phyloP scores from a whole-genome alignment of 2,888 invertebrate genomes.

The Lasioglossum malachurum region DNA sequence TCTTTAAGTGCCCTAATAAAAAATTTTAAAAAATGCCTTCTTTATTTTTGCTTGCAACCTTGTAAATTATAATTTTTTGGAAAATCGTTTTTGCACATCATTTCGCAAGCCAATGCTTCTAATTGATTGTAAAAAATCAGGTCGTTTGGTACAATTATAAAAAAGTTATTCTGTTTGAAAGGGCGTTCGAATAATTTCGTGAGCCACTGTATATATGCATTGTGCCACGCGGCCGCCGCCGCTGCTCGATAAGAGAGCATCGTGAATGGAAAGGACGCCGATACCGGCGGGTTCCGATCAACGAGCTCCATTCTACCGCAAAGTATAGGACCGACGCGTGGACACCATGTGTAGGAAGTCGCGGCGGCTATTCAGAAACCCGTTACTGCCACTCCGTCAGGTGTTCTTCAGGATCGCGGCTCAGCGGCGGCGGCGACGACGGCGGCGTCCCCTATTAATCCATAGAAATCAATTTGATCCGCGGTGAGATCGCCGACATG shows the following conservation, averaged over 20 bases:
- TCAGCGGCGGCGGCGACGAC: background rate
- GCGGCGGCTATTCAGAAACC: conserved; percentile 67
- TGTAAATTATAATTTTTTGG: too few relatives aligned
- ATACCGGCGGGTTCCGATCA: conserved; percentile 48
- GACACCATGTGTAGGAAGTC: conserved; percentile 61
- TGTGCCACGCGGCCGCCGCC: background rate
- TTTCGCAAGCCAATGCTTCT: too few relatives aligned
- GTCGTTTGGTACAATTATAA: too few relatives aligned
- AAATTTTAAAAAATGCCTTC: too few relatives aligned
- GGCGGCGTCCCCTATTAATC: conserved; percentile 32
- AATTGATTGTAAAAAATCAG: too few relatives aligned
- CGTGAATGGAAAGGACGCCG: conserved; percentile 62
- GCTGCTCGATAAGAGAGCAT: conserved; percentile 31
- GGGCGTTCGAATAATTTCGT: too few relatives aligned
- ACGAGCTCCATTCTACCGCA: conserved; percentile 78
- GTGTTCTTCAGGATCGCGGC: conserved; percentile 8
- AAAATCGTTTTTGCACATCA: too few relatives aligned
- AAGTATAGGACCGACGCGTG: conserved; percentile 76
- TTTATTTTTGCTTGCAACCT: too few relatives aligned
- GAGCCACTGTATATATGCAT: conserved; percentile 2
- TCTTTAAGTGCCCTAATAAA: too few relatives aligned
- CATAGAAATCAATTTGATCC: conserved; percentile 48
- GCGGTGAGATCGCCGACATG: conserved; percentile 24
- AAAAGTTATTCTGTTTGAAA: too few relatives aligned
- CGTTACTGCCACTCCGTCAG: conserved; percentile 55